A percentile compares a stretch with the other conserved stretches of the same genome.
phyloP scores from a whole-genome alignment of 2,113 vertebrate species.

The Narcine bancroftii region DNA sequence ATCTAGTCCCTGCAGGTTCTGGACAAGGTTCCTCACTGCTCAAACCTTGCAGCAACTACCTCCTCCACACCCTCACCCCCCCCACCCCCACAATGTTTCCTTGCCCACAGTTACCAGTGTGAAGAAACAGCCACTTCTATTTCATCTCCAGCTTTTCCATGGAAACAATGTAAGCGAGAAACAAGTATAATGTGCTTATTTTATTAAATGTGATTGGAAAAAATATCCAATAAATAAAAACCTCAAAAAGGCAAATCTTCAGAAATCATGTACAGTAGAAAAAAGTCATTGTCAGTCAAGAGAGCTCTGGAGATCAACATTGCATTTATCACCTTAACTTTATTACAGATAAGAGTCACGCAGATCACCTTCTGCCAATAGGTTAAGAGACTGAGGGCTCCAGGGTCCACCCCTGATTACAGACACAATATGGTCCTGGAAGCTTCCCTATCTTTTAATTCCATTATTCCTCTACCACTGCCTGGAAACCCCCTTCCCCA shows the following conservation, averaged over 20 bases:
- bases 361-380: not conserved
- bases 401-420: not conserved
- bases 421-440: not conserved
- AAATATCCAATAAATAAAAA: constrained; percentile 29
- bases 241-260: not conserved
- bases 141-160: not conserved
- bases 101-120: no score
- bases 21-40: no score
- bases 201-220: constrained; percentile 31
- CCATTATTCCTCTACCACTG: no score
- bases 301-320: not conserved
- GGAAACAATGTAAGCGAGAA: not conserved
- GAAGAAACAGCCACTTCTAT: no score
- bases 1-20: no score
- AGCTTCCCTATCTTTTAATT: no score
- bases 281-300: not conserved
- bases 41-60: no score
- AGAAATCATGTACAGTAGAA: constrained; percentile 21
- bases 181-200: constrained; percentile 19
- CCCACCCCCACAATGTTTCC: no score
- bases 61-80: no score
- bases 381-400: not conserved
- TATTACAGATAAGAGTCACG: no score
- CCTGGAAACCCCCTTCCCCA: not conserved
- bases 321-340: no score